Evolutionary conservation across 2,113 vertebrate genomes (phyloP).

Genomic region (Octodon degus): DNA sequence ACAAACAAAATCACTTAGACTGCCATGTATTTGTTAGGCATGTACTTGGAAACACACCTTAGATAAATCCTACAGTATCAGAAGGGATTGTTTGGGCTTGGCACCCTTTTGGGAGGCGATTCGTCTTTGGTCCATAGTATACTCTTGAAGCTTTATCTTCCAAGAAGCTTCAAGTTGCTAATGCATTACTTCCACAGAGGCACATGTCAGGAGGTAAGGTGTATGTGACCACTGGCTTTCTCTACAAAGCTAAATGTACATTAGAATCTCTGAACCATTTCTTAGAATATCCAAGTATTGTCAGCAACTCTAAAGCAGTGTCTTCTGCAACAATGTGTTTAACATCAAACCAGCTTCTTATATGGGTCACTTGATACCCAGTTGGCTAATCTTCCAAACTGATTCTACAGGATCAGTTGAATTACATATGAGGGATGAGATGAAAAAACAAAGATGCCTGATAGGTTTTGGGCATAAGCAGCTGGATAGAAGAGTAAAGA

Average conservation of each 20-base stretch:
- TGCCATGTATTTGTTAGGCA: background rate
- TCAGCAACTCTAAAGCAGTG: background rate
- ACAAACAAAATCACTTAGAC: background rate
- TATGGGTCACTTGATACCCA: background rate
- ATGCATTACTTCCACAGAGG: background rate
- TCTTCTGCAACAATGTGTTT: background rate
- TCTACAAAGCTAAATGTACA: background rate
- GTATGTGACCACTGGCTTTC: background rate
- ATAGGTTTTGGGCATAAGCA: background rate
- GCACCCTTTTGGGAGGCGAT: background rate
- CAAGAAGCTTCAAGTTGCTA: background rate
- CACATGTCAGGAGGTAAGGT: background rate
- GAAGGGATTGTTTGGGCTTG: slow-evolving; percentile 3
- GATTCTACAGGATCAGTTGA: slow-evolving; percentile 43
- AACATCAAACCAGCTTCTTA: background rate
- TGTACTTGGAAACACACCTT: background rate
- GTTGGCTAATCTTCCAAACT: background rate
- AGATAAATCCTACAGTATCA: background rate
- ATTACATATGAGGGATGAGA: background rate
- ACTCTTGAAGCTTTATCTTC: background rate
- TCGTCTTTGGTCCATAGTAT: background rate
- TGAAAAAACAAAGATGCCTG: background rate
- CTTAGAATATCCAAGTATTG: background rate
- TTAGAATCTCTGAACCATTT: background rate
- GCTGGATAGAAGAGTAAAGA: background rate